Evolutionary conservation across 2,797 vertebrate genomes (phyloP).

Genomic region (Phylloscopus collybita): DNA sequence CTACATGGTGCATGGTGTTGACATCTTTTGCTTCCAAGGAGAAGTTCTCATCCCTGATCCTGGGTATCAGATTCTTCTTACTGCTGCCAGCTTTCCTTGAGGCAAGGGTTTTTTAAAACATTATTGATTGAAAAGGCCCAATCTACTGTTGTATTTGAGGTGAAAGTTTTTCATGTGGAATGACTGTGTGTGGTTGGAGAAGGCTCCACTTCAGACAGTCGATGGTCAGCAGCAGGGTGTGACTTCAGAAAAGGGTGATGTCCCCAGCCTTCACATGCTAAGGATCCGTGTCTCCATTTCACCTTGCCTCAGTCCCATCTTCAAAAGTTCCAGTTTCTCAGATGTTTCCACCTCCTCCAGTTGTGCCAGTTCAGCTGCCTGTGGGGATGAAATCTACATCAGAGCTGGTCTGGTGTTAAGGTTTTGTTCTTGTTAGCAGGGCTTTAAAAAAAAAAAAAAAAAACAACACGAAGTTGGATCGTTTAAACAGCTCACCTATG

Average conservation of each 20-base stretch:
- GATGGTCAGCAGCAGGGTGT: background rate
- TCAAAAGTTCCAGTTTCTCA: conserved; percentile 52
- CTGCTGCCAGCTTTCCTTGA: background rate
- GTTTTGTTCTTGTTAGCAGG: background rate
- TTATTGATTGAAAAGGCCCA: background rate
- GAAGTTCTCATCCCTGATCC: background rate
- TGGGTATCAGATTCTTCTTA: background rate
- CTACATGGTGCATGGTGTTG: background rate
- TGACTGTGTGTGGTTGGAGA: background rate
- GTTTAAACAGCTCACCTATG: conserved; percentile 10
- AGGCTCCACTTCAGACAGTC: background rate
- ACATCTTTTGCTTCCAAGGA: background rate
- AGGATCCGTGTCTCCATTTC: background rate
- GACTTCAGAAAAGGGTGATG: background rate
- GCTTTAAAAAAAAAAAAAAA: background rate
- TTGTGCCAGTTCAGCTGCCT: conserved; percentile 42
- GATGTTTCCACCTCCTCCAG: conserved; percentile 51
- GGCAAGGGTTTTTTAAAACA: background rate
- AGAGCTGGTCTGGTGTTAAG: background rate
- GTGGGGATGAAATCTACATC: background rate
- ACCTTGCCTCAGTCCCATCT: background rate
- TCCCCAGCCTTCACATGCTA: background rate
- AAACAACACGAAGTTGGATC: background rate
- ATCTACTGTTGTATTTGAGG: background rate
- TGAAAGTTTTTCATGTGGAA: background rate